phyloP scores from a whole-genome alignment of 2,113 vertebrate species.

The Sula dactylatra region DNA sequence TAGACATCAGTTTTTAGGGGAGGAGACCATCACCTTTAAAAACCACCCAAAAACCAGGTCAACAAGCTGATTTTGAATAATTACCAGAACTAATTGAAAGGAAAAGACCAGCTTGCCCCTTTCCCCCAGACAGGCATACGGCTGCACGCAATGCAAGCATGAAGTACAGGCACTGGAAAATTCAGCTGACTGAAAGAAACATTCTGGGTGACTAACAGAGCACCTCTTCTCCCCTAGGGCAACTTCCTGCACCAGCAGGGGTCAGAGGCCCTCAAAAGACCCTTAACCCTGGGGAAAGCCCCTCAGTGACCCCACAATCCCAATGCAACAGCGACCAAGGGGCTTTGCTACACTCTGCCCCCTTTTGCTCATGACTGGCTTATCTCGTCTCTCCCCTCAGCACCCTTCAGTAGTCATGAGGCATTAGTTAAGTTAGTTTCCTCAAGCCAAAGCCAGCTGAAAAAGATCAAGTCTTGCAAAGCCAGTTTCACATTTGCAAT shows the following conservation, averaged over 20 bases:
- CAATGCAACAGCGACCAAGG: neutral
- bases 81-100: neutral
- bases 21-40: neutral
- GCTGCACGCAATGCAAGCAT: neutral
- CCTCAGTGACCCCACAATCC: neutral
- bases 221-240: neutral
- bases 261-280: neutral
- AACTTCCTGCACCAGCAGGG: neutral
- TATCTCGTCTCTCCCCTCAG: neutral
- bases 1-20: neutral
- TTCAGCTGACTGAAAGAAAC: neutral
- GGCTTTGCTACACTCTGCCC: neutral
- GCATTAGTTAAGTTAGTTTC: neutral
- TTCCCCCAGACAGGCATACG: neutral
- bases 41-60: neutral
- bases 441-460: neutral
- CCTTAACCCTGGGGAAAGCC: neutral
- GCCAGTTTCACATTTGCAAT: neutral
- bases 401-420: rapidly evolving
- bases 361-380: neutral
- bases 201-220: neutral
- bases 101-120: neutral
- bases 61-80: neutral
- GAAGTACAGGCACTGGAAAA: neutral
- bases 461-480: neutral